Conservation (phyloP, 2,113 vertebrate genomes). For the Protomyctophum bolini region DNA sequence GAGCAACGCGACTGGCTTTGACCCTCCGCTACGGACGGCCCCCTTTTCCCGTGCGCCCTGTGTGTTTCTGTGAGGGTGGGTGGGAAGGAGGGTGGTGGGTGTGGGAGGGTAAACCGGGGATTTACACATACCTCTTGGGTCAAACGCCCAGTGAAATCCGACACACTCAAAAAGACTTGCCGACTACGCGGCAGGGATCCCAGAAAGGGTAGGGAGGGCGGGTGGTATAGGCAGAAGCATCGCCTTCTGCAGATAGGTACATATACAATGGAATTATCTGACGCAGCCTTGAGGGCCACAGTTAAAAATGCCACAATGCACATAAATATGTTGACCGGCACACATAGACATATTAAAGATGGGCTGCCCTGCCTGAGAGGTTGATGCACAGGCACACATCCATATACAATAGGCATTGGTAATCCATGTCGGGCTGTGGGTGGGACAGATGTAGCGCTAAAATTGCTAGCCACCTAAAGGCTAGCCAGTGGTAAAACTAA, state of each 20-base stretch:
- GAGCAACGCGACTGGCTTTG: constrained; percentile 70
- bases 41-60: constrained; percentile 64
- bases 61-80: constrained; percentile 78
- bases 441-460: constrained; percentile 5
- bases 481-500: constrained; percentile 50
- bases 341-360: constrained; percentile 42
- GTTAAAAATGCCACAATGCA: constrained; percentile 56
- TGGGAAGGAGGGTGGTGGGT: constrained; percentile 70
- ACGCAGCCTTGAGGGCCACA: constrained; percentile 66
- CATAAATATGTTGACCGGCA: constrained; percentile 39
- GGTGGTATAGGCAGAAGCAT: constrained; percentile 32
- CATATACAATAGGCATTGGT: not conserved
- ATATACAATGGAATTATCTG: constrained; percentile 52
- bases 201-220: constrained; percentile 30
- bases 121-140: constrained; percentile 73
- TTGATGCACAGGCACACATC: constrained; percentile 10
- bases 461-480: constrained; percentile 13
- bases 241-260: constrained; percentile 47
- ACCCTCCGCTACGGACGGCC: constrained; percentile 59
- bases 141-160: constrained; percentile 74
- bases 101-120: constrained; percentile 77
- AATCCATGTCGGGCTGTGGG: constrained; percentile 7
- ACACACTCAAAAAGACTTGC: constrained; percentile 66
- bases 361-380: constrained; percentile 4
- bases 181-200: constrained; percentile 59